Conservation (phyloP, 2,888 invertebrate genomes). For the Pollenia amentaria region DNA sequence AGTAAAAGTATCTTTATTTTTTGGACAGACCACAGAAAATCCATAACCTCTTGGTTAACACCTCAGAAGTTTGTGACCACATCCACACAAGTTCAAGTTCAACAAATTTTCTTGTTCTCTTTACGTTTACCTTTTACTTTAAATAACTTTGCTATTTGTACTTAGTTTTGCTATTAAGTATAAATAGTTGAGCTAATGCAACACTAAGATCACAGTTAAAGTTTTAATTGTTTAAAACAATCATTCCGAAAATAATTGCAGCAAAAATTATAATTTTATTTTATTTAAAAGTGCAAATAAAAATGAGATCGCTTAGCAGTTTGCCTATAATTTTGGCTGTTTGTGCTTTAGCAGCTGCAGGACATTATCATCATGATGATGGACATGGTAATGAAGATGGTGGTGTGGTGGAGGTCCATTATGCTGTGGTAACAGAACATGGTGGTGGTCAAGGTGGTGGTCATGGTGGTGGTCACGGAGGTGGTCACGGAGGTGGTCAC, state of each 20-base stretch:
- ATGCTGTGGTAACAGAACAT: conserved; percentile 21
- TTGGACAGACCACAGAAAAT: background rate
- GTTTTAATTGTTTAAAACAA: background rate
- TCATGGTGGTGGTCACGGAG: no score
- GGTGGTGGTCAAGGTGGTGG: background rate
- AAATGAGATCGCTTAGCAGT: background rate
- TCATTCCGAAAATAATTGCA: background rate
- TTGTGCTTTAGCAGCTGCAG: background rate
- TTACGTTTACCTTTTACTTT: no score
- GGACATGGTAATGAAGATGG: background rate
- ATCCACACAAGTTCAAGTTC: conserved; percentile 24
- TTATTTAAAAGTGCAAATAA: background rate
- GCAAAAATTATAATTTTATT: no score
- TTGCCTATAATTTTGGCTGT: background rate
- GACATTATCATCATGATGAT: background rate
- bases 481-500: background rate
- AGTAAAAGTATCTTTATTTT: no score
- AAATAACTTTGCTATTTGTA: no score
- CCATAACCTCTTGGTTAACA: background rate
- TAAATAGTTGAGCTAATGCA: background rate
- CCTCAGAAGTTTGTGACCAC: background rate
- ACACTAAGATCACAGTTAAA: background rate
- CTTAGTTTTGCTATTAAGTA: background rate
- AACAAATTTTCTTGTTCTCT: background rate
- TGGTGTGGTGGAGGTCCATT: background rate